Percentiles rank a stretch among this genome's conserved stretches.
Conservation (phyloP, 2,113 vertebrate genomes). For the Apistogramma diplotaenia region DNA sequence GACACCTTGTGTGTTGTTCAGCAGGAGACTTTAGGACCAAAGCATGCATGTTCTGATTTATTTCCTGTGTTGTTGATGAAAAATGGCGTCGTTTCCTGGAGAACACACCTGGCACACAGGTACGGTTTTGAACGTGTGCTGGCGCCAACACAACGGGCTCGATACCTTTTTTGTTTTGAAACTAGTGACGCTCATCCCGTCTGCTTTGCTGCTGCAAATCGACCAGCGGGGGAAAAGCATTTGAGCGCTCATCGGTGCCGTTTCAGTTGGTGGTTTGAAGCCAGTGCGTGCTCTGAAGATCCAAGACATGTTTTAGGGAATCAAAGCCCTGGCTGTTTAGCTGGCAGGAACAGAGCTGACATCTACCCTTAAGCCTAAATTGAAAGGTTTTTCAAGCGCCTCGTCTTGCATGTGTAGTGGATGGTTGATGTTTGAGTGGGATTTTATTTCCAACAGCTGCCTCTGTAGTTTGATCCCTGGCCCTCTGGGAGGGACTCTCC, state of each 20-base stretch:
- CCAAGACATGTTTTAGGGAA: slow-evolving; percentile 39
- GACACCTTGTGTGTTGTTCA: background rate
- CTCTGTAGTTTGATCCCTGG: slow-evolving; percentile 64
- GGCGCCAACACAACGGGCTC: background rate
- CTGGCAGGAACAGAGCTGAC: slow-evolving; percentile 46
- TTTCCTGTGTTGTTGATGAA: background rate
- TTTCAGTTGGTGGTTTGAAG: slow-evolving; percentile 25
- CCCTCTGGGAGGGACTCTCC: slow-evolving; percentile 59
- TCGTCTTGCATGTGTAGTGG: slow-evolving; percentile 32
- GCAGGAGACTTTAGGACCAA: background rate
- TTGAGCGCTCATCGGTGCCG: background rate
- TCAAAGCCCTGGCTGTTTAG: slow-evolving; percentile 38
- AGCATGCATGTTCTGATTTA: background rate
- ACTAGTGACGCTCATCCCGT: background rate
- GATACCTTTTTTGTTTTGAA: background rate
- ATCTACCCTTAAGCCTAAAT: slow-evolving; percentile 43
- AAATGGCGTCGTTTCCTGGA: background rate
- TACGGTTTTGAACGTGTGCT: background rate
- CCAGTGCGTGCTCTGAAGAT: slow-evolving; percentile 19
- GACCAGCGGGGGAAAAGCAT: background rate
- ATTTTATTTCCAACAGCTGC: slow-evolving; percentile 66
- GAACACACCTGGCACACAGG: background rate
- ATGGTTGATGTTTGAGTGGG: slow-evolving; percentile 48
- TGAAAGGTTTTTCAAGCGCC: slow-evolving; percentile 28
- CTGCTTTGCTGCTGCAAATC: background rate